Conservation (phyloP, 2,113 vertebrate species). For the Sminthopsis crassicaudata region DNA sequence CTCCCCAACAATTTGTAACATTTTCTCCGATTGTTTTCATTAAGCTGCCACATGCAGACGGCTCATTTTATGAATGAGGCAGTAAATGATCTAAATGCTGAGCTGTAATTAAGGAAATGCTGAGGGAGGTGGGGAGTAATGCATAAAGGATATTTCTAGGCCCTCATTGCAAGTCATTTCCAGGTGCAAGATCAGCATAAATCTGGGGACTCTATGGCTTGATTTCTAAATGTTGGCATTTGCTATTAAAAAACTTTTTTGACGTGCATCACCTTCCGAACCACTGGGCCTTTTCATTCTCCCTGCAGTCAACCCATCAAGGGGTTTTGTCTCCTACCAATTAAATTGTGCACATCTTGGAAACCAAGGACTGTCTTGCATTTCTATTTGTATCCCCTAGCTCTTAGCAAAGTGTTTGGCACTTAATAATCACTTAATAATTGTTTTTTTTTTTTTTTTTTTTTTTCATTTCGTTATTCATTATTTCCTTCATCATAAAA, state of each 20-base stretch:
- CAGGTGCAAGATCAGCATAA: not conserved
- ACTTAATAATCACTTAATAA: not conserved
- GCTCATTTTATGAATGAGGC: slow-evolving; percentile 69
- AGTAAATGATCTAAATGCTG: slow-evolving; percentile 68
- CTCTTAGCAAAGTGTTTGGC: not conserved
- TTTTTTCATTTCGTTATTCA: not conserved
- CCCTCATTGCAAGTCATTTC: slow-evolving; percentile 18
- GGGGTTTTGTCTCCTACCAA: not conserved
- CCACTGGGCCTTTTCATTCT: not conserved
- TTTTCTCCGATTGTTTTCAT: slow-evolving; percentile 77
- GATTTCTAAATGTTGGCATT: slow-evolving; percentile 11
- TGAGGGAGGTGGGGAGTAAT: slow-evolving; percentile 37
- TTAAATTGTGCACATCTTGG: not conserved
- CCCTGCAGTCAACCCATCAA: not conserved
- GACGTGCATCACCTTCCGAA: not conserved
- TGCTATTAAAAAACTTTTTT: not conserved
- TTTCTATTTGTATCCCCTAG: not conserved
- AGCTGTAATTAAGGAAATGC: slow-evolving; percentile 62
- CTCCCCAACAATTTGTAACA: slow-evolving; percentile 61
- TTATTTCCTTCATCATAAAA: not conserved
- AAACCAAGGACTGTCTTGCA: not conserved
- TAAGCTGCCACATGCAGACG: slow-evolving; percentile 73
- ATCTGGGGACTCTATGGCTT: not conserved
- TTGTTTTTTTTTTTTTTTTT: not conserved
- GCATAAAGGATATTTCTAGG: slow-evolving; percentile 53